Evolutionary conservation across 2,888 invertebrate genomes (phyloP), one percentile per base, ranked within the genome.

Genomic region (Pyrrhopygopsis socrates): DNA sequence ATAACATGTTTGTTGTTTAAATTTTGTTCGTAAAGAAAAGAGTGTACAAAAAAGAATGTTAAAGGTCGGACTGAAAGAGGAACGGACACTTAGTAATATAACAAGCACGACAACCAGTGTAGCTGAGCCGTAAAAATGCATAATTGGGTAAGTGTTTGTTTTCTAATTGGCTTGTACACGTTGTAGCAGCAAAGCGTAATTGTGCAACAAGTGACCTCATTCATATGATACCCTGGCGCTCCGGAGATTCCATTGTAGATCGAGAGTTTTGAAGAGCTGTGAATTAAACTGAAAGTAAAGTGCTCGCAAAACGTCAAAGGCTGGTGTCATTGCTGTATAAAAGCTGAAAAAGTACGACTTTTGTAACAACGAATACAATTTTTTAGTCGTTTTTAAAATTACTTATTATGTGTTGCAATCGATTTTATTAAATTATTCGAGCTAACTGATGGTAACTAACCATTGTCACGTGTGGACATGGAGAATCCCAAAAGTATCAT

Each of bases 231-330:
- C 65, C 65, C 65, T 65, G 65, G 30, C 30, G 65, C 30, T 65
- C n/a, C 30, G n/a, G 65, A 65, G 65, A n/a, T 65, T 29, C 65
- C 34, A 65, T 65, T 65, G 65, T 65, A 65, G 65, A 65, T 65
- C 30, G 65, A 65, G 65, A 65, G 65, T 65, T 65, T n/a, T 65
- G n/a, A 65, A 65, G 65, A 30, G 65, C 65, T 65, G 30, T 65
- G 65, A 65, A 65, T 65, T 30, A 65, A 65, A 65, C 65, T 65
- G 34, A 34, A 65, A 9, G 34, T 34, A 65, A 65, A 65, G 34
- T 60, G 65, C 20, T 65, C 65, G 30, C 30, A 27, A 65, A 65
- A 30, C n/a, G 29, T 65, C 34, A 65, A 65, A 65, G 65, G 30
- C 65, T 65, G n/a, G 13, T 30, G 65, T 65, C n/a, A 65, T 30